These are phyloP conservation scores for Sycophila texana DNA, from an alignment of 2,888 invertebrate genomes.

Conservation along the genomic window DNA sequence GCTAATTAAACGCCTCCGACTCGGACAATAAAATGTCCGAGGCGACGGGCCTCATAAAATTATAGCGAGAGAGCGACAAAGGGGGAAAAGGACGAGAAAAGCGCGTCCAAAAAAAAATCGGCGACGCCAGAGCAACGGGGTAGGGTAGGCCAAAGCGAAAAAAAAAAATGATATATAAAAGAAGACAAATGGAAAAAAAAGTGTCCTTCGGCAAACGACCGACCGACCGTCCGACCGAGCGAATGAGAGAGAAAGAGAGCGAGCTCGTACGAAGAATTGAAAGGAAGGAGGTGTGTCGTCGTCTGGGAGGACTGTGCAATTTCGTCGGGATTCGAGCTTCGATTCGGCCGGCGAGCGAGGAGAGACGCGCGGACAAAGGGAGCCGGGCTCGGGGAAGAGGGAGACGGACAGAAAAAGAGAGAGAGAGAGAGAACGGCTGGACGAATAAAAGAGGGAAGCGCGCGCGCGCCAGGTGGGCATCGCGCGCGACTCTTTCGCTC, in stretches of 20 bases:
- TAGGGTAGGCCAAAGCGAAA: not conserved
- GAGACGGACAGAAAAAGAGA: slow-evolving; percentile 6
- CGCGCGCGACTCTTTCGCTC: slow-evolving; percentile 52
- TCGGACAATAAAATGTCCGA: slow-evolving; percentile 33
- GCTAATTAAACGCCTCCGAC: slow-evolving; percentile 44
- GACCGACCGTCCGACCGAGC: slow-evolving; percentile 23
- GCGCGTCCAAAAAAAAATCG: slow-evolving; percentile 30
- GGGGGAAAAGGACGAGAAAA: slow-evolving; percentile 14
- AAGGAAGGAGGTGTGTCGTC: slow-evolving; percentile 49
- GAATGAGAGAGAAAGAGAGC: not conserved
- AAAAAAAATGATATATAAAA: not conserved
- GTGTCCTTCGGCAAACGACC: slow-evolving; percentile 40
- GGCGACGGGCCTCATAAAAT: slow-evolving; percentile 16
- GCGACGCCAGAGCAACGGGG: not conserved
- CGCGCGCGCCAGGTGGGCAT: slow-evolving; percentile 59
- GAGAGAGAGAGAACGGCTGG: slow-evolving; percentile 1
- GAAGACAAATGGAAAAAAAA: slow-evolving; percentile 24
- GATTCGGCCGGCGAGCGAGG: slow-evolving; percentile 11
- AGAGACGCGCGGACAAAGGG: slow-evolving; percentile 30
- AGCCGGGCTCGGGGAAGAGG: slow-evolving; percentile 12
- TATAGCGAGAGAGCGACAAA: slow-evolving; percentile 9
- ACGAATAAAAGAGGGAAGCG: slow-evolving; percentile 38
- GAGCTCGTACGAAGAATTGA: slow-evolving; percentile 12
- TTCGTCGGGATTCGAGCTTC: slow-evolving; percentile 56
- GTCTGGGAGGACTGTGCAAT: slow-evolving; percentile 54